A percentile compares a stretch with the other conserved stretches of the same genome.
Evolutionary conservation across 1,140 invertebrate species (phyloP).

Genomic region (Panagrolaimus sp.): DNA sequence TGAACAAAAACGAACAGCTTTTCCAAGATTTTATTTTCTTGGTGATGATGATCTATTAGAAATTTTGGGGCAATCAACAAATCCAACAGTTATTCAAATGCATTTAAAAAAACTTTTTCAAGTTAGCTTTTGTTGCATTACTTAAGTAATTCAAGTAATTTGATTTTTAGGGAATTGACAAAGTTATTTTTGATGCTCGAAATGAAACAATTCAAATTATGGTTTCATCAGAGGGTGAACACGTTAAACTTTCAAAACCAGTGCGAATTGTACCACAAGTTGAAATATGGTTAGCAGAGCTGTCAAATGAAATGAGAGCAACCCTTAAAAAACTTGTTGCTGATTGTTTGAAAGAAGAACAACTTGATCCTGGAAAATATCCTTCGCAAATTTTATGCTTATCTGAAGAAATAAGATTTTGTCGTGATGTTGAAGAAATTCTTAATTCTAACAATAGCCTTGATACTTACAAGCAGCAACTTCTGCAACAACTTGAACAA

Average conservation of each 20-base stretch:
- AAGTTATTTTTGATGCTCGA: conserved; percentile 67
- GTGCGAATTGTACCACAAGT: conserved; percentile 74
- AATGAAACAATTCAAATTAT: conserved; percentile 69
- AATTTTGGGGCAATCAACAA: conserved; percentile 90
- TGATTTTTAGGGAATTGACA: conserved; percentile 83
- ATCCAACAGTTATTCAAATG: conserved; percentile 90
- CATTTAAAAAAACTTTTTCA: conserved; percentile 99
- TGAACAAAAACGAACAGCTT: conserved; percentile 83
- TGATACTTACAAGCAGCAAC: conserved; percentile 60
- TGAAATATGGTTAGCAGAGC: conserved; percentile 65
- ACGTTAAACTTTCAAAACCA: conserved; percentile 70
- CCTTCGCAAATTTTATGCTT: conserved; percentile 71
- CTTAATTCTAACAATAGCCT: conserved; percentile 67
- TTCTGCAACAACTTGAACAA: conserved; percentile 65
- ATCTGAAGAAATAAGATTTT: conserved; percentile 71
- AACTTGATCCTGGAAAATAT: conserved; percentile 70
- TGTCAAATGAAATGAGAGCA: conserved; percentile 69
- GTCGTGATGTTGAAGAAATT: conserved; percentile 73
- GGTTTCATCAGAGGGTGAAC: conserved; percentile 75
- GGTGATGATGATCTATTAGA: conserved; percentile 98
- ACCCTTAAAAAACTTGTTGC: conserved; percentile 68
- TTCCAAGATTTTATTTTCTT: conserved; percentile 98
- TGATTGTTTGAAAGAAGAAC: conserved; percentile 67
- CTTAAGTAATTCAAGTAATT: background rate
- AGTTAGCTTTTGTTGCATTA: too few species aligned